These are phyloP conservation scores for Tachystola acroxantha DNA, from an alignment of 2,888 invertebrate genomes.

Conservation along the genomic window DNA sequence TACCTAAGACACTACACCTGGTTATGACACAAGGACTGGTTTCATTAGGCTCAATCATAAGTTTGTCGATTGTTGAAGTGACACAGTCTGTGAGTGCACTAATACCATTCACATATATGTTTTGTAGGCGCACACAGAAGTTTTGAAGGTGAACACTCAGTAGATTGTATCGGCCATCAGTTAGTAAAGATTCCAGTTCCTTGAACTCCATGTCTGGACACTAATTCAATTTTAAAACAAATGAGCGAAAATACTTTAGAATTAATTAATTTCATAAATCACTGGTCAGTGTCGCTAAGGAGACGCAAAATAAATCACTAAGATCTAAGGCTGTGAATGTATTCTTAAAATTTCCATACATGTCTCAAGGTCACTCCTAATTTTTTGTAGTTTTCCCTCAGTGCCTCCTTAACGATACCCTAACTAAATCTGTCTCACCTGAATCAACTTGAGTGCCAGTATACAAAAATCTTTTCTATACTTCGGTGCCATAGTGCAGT, in stretches of 20 bases:
- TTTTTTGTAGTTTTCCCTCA: no score
- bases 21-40: constrained; percentile 72
- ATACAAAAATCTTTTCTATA: constrained; percentile 89
- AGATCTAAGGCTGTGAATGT: no score
- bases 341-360: no score
- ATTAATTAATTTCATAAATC: no score
- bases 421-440: constrained; percentile 77
- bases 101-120: constrained; percentile 80
- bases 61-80: constrained; percentile 77
- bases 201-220: constrained; percentile 87
- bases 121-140: constrained; percentile 78
- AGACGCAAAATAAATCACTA: background rate
- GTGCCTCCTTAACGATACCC: no score
- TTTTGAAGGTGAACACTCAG: constrained; percentile 76
- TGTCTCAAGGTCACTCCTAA: no score
- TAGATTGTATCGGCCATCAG: constrained; percentile 78
- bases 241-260: constrained; percentile 2
- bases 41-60: constrained; percentile 74
- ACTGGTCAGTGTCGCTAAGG: background rate
- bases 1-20: constrained; percentile 84
- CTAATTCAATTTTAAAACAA: no score
- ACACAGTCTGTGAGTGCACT: constrained; percentile 82
- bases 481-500: constrained; percentile 72
- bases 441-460: constrained; percentile 87
- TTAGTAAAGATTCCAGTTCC: constrained; percentile 81